Percentiles rank a stretch among this genome's conserved stretches.
phyloP scores from a whole-genome alignment of 2,113 vertebrate species.

The Cryptomyrus ogoouensis region DNA sequence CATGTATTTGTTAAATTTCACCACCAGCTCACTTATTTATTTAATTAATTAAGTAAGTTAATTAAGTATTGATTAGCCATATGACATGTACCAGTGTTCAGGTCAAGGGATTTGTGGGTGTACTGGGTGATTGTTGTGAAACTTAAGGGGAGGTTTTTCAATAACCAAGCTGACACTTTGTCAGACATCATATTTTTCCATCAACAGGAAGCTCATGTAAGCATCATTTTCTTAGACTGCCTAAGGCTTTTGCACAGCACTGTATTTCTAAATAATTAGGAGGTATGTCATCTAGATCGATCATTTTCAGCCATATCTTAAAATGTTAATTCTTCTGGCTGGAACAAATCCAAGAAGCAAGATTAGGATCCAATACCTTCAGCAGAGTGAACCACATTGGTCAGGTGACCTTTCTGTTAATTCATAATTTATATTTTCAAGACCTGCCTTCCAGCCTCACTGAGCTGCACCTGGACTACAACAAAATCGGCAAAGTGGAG shows the following conservation, averaged over 20 bases:
- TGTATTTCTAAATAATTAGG: not conserved
- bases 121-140: not conserved
- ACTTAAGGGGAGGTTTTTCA: not conserved
- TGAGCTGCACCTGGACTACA: conserved; percentile 88
- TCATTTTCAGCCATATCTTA: not conserved
- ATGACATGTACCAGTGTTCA: not conserved
- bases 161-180: not conserved
- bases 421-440: conserved; percentile 41
- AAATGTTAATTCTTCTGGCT: not conserved
- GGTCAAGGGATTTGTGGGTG: not conserved
- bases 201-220: not conserved
- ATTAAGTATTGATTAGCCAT: not conserved
- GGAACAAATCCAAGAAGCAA: not conserved
- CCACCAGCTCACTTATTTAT: not conserved
- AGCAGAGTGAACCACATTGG: not conserved
- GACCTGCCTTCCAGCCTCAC: conserved; percentile 74
- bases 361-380: not conserved
- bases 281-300: not conserved
- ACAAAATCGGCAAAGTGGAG: conserved; percentile 84
- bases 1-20: not conserved
- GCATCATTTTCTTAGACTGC: not conserved
- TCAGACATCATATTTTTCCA: not conserved
- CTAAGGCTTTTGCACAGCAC: not conserved
- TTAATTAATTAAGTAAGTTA: too few species aligned
- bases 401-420: not conserved